Conservation (phyloP, 2,113 vertebrate species). For the Sebastes schlegelii region DNA sequence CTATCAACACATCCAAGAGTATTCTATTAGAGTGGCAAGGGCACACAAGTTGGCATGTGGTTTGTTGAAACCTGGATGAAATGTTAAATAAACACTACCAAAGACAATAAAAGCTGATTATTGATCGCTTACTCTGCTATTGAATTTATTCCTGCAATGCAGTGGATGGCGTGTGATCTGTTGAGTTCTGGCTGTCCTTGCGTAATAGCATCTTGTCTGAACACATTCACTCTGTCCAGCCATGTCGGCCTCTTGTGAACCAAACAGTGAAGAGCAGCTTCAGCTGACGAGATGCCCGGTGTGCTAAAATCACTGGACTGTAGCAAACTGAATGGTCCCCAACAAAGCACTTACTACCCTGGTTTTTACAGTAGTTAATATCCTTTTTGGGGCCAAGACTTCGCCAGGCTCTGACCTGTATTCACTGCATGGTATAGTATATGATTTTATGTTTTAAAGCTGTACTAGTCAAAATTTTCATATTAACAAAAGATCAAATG, state of each 20-base stretch:
- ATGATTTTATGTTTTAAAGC: conserved; percentile 2
- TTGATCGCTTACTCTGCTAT: conserved; percentile 19
- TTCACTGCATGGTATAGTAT: not conserved
- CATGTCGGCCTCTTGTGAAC: conserved; percentile 40
- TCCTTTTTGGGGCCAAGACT: conserved; percentile 3
- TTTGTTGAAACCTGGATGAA: conserved; percentile 22
- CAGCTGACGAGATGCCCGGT: conserved; percentile 16
- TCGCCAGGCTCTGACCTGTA: not conserved
- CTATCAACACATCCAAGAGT: not conserved
- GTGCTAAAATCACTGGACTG: conserved; percentile 44
- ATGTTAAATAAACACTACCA: conserved; percentile 10
- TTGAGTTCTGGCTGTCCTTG: conserved; percentile 53
- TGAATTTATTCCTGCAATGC: not conserved
- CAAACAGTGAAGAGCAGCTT: conserved; percentile 32
- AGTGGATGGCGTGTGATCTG: conserved; percentile 25
- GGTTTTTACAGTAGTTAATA: conserved; percentile 33
- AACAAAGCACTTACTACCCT: conserved; percentile 32
- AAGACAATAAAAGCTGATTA: conserved; percentile 1
- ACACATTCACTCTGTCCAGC: conserved; percentile 23
- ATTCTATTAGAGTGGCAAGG: conserved; percentile 13
- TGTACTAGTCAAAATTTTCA: not conserved
- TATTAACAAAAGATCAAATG: not conserved
- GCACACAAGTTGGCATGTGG: not conserved
- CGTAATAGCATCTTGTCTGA: conserved; percentile 55
- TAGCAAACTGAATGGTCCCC: conserved; percentile 43